phyloP scores from a whole-genome alignment of 2,797 vertebrate species.

The Pristis pectinata region DNA sequence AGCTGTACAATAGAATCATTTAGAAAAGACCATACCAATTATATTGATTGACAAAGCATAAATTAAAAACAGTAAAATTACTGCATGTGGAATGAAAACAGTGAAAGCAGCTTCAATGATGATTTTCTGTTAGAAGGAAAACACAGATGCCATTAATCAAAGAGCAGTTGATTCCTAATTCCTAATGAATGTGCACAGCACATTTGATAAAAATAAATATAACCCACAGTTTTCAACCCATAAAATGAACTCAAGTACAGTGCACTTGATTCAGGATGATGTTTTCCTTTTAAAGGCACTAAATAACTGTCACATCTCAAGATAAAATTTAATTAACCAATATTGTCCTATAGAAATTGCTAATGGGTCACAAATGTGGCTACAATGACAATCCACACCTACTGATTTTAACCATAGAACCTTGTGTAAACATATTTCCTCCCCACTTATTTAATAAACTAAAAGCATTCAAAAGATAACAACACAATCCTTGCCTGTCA shows the following conservation, averaged over 20 bases:
- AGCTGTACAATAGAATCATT: conserved; percentile 28
- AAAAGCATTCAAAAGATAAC: background rate
- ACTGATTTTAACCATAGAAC: background rate
- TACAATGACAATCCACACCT: background rate
- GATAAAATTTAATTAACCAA: background rate
- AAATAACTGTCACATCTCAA: background rate
- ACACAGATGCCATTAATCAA: conserved; percentile 14
- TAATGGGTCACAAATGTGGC: background rate
- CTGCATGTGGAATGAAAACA: conserved; percentile 27
- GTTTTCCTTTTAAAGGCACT: background rate
- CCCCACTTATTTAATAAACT: background rate
- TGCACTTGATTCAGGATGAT: background rate
- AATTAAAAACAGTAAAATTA: conserved; percentile 31
- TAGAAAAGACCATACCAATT: conserved; percentile 35
- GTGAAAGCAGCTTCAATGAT: conserved; percentile 21
- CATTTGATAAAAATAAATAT: conserved; percentile 16
- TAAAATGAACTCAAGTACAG: background rate
- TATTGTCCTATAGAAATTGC: background rate
- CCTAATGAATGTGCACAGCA: background rate
- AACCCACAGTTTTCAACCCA: background rate
- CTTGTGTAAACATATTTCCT: background rate
- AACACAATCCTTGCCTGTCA: background rate
- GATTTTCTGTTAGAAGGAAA: background rate
- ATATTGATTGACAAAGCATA: conserved; percentile 30
- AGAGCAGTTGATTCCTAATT: conserved; percentile 1